Evolutionary conservation across 2,888 invertebrate genomes (phyloP), one percentile per base, ranked within the genome.

Genomic region (Notodonta ziczac): DNA sequence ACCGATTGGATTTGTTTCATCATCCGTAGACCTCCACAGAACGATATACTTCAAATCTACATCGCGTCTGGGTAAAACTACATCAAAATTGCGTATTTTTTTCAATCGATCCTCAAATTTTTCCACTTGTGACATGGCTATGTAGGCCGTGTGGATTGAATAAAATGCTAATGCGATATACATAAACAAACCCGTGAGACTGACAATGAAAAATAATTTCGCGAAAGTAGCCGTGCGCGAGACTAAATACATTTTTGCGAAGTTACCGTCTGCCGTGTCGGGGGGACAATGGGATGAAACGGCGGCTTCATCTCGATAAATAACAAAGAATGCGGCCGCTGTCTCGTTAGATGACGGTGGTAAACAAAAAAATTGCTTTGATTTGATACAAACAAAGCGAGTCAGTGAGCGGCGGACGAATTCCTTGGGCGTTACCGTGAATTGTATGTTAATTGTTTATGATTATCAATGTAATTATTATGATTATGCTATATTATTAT

Each of bases 171-270:
- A 63, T 0, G 82, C 65, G 2, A 78, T 67, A 61, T 91, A 91
- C 77, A 84, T 83, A 12, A 89, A 35, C 46, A 92, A 64, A 7
- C 91, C 91, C 12, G 77, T 80, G 58, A 87, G 80, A 62, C 86
- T 86, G 14, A 91, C 66, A n/a, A 87, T 56, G 65, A 91, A 90
- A 70, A 92, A 92, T 71, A 90, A 72, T 78, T 87, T 90, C 3
- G 84, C 85, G 57, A 87, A 85, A 10, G 80, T 82, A 57, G 83
- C 83, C 0, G 82, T 86, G 73, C 80, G 84, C 16, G 85, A 76
- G 56, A 82, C 69, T 32, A 84, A 62, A 76, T 80, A 81, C 86
- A 88, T 88, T 79, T 74, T 79, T 58, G 56, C 56, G 64, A 62
- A 67, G 66, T 70, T 66, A 57, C 63, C 61, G 57, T 62, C 68